Conservation (phyloP, 2,797 vertebrate species). For the Gobio occitaniae region DNA sequence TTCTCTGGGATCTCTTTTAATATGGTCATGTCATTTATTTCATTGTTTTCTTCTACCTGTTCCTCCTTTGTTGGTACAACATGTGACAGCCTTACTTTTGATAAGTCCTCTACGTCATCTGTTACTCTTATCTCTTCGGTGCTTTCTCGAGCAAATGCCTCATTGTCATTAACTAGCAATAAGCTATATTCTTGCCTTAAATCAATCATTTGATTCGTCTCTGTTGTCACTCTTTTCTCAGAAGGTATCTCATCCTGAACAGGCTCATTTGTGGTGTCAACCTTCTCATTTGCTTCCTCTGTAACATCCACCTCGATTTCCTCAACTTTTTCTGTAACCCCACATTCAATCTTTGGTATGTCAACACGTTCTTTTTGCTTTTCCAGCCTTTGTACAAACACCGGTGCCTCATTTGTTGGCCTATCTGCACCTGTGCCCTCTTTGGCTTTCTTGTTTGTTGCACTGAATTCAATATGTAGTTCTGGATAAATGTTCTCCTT, state of each 20-base stretch:
- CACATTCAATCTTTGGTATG: background rate
- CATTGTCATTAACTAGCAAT: constrained; percentile 4
- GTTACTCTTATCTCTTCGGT: constrained; percentile 25
- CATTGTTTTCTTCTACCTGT: constrained; percentile 2
- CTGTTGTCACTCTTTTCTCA: background rate
- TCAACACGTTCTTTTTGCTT: background rate
- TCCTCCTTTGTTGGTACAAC: constrained; percentile 31
- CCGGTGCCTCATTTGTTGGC: background rate
- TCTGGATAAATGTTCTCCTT: constrained; percentile 4
- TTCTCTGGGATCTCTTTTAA: background rate
- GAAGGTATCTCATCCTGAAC: constrained; percentile 9
- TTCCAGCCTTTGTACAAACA: background rate
- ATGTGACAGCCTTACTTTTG: constrained; percentile 40
- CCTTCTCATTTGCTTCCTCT: constrained; percentile 31
- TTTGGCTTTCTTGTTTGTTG: background rate
- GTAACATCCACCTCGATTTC: constrained; percentile 27
- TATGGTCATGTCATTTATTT: background rate
- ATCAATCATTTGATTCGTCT: constrained; percentile 37
- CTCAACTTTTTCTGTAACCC: constrained; percentile 1
- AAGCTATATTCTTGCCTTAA: constrained; percentile 26
- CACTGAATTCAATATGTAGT: background rate
- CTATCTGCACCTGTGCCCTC: background rate
- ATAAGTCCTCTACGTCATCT: constrained; percentile 50
- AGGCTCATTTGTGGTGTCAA: constrained; percentile 16
- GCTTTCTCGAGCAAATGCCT: constrained; percentile 32